A percentile compares a stretch with the other conserved stretches of the same genome.
phyloP scores from a whole-genome alignment of 2,797 vertebrate genomes.

The Astyanax mexicanus region DNA sequence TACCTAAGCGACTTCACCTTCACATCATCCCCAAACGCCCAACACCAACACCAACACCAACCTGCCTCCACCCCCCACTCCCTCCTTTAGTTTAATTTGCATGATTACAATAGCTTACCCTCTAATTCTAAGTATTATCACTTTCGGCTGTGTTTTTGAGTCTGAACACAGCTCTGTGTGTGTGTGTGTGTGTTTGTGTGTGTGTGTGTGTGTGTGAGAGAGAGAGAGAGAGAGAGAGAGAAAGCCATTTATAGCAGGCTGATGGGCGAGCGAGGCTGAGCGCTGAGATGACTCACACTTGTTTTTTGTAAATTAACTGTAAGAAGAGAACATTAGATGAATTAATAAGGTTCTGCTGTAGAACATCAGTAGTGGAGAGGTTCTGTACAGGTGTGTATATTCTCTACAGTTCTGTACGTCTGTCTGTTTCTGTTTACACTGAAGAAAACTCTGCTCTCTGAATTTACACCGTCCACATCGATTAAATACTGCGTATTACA shows the following conservation, averaged over 20 bases:
- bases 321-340: constrained; percentile 20
- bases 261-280: constrained; percentile 10
- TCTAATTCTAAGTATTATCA: constrained; percentile 41
- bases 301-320: constrained; percentile 41
- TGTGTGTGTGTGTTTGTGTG: constrained; percentile 2
- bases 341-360: constrained; percentile 27
- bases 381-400: background rate
- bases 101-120: constrained; percentile 50
- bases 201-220: background rate
- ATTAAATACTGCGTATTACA: too few species aligned
- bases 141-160: constrained; percentile 4
- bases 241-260: constrained; percentile 14
- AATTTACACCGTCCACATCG: too few species aligned
- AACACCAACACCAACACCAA: too few species aligned
- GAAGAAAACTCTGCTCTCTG: too few species aligned
- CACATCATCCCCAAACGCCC: background rate
- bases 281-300: constrained; percentile 39
- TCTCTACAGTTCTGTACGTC: background rate
- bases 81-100: constrained; percentile 40
- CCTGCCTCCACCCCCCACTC: too few species aligned
- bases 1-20: constrained; percentile 26
- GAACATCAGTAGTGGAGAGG: background rate
- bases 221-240: too few species aligned
- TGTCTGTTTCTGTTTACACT: background rate
- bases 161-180: background rate